A percentile compares a stretch with the other conserved stretches of the same genome.
These are phyloP conservation scores for Grallaria varia DNA, from an alignment of 2,113 vertebrate species.

Conservation along the genomic window DNA sequence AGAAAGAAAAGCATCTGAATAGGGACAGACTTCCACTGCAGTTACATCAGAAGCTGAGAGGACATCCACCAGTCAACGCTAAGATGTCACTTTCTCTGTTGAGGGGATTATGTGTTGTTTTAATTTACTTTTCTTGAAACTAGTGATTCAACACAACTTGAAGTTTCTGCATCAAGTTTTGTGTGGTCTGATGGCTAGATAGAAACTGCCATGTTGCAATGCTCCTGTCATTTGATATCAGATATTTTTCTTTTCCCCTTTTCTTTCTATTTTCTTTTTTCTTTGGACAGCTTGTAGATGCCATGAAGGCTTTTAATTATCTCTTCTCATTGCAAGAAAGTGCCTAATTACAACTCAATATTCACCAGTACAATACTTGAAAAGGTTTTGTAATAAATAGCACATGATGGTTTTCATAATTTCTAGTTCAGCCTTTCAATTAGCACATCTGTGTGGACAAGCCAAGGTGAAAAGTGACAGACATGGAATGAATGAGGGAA, in stretches of 20 bases:
- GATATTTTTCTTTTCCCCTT: not conserved
- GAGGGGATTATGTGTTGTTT: not conserved
- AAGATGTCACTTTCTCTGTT: not conserved
- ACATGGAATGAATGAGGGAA: not conserved
- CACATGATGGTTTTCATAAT: not conserved
- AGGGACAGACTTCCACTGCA: not conserved
- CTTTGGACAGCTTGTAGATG: not conserved
- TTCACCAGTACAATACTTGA: not conserved
- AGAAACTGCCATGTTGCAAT: not conserved
- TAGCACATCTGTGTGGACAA: not conserved
- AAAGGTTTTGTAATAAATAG: not conserved
- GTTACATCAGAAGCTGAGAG: not conserved
- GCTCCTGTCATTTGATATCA: not conserved
- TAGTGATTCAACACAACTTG: not conserved
- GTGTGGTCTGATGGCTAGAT: not conserved
- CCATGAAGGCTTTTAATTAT: not conserved
- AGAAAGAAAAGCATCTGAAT: not conserved
- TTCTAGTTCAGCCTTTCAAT: not conserved
- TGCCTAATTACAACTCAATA: not conserved
- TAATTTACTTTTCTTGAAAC: not conserved
- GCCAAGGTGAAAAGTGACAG: not conserved
- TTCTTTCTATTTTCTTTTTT: not conserved
- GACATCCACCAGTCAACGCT: not conserved
- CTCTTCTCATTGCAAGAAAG: not conserved
- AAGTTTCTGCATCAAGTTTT: not conserved